Evolutionary conservation across 2,888 invertebrate genomes (phyloP).

Genomic region (Tuberolachnus salignus): DNA sequence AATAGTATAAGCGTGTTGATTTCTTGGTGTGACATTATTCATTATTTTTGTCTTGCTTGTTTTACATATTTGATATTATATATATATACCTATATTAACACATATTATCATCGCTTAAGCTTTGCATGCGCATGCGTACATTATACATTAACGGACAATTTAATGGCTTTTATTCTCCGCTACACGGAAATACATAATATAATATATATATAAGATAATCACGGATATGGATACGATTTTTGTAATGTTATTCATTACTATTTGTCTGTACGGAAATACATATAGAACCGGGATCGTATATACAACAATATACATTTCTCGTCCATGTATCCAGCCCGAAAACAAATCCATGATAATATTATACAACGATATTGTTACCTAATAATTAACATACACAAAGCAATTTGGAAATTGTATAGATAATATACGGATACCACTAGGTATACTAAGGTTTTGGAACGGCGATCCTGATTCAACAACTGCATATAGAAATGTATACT

Average conservation of each 20-base stretch:
- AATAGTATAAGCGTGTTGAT: conserved; percentile 50
- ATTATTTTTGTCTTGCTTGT: conserved; percentile 30
- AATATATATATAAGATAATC: too few relatives aligned
- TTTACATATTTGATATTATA: too few relatives aligned
- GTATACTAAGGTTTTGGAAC: background rate
- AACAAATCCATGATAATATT: too few relatives aligned
- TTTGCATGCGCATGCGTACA: conserved; percentile 47
- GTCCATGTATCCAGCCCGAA: too few relatives aligned
- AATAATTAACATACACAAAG: background rate
- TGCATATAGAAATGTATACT: conserved; percentile 44
- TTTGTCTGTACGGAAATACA: too few relatives aligned
- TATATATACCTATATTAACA: too few relatives aligned
- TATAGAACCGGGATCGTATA: too few relatives aligned
- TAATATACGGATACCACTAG: background rate
- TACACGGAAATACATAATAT: too few relatives aligned
- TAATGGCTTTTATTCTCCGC: too few relatives aligned
- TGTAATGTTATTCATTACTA: too few relatives aligned
- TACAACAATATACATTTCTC: too few relatives aligned
- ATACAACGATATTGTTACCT: background rate
- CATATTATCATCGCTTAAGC: conserved; percentile 29
- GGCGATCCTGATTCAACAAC: conserved; percentile 1
- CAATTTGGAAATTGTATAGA: background rate
- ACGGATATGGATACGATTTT: too few relatives aligned
- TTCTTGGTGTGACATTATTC: conserved; percentile 54
- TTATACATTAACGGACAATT: conserved; percentile 15